Evolutionary conservation across 2,888 invertebrate species (phyloP).

Genomic region (Drosophila nr. medialis): DNA sequence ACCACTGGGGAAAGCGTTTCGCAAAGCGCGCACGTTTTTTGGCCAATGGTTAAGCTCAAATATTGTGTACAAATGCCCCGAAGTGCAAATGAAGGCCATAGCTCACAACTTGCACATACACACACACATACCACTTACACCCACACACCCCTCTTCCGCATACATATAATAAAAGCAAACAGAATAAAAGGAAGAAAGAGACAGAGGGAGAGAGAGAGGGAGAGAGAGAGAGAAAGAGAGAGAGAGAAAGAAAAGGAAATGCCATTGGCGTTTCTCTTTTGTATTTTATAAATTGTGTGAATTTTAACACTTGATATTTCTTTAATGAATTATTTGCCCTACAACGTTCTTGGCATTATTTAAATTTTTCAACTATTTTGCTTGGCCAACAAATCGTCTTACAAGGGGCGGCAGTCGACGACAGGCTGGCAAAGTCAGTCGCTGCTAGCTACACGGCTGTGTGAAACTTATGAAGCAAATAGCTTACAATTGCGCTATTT

Average conservation of each 20-base stretch:
- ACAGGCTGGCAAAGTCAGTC: slow-evolving; percentile 58
- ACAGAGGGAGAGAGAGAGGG: no score
- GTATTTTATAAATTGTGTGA: slow-evolving; percentile 75
- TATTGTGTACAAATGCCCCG: slow-evolving; percentile 54
- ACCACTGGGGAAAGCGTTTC: slow-evolving; percentile 44
- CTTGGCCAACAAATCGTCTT: slow-evolving; percentile 53
- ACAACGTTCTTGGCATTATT: slow-evolving; percentile 64
- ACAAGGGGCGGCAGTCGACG: not conserved
- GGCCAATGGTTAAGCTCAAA: slow-evolving; percentile 44
- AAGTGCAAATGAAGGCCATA: slow-evolving; percentile 46
- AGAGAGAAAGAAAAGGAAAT: not conserved
- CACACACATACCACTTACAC: not conserved
- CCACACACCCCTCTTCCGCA: not conserved
- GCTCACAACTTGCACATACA: slow-evolving; percentile 18
- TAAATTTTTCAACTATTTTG: slow-evolving; percentile 77
- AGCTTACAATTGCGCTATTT: slow-evolving; percentile 79
- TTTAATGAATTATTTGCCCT: slow-evolving; percentile 75
- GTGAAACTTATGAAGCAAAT: slow-evolving; percentile 73
- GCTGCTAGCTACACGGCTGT: slow-evolving; percentile 39
- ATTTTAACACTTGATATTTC: slow-evolving; percentile 80
- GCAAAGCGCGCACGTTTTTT: slow-evolving; percentile 52
- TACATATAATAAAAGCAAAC: slow-evolving; percentile 8
- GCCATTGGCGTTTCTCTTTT: slow-evolving; percentile 68
- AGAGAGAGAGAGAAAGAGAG: not conserved
- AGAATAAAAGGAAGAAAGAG: not conserved